A percentile compares a stretch with the other conserved stretches of the same genome.
phyloP scores from a whole-genome alignment of 2,888 invertebrate genomes.

The Podotricha telesiphe region DNA sequence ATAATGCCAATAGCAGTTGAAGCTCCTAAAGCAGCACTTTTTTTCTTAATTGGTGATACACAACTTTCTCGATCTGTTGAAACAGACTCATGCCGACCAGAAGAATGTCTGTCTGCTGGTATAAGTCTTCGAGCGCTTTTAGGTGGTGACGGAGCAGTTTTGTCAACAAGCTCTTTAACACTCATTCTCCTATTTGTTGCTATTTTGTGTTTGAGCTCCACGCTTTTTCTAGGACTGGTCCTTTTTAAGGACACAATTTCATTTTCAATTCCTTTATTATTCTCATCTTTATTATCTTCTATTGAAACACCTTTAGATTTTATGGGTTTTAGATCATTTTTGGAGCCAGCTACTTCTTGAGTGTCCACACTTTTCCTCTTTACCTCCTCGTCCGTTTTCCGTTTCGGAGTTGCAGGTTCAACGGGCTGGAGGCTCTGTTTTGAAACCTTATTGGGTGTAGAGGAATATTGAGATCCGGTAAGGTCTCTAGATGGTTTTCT shows the following conservation, averaged over 20 bases:
- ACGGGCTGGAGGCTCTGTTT: constrained; percentile 85
- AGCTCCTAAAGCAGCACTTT: constrained; percentile 45
- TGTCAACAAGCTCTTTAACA: constrained; percentile 54
- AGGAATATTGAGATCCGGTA: constrained; percentile 52
- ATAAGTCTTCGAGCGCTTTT: constrained; percentile 44
- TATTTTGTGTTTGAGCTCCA: constrained; percentile 59
- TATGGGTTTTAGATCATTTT: constrained; percentile 56
- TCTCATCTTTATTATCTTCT: constrained; percentile 72
- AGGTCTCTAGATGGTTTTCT: constrained; percentile 78
- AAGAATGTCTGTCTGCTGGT: constrained; percentile 50
- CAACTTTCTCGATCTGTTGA: constrained; percentile 46
- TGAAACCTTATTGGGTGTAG: constrained; percentile 75
- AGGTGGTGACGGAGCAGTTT: constrained; percentile 45
- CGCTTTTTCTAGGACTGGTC: constrained; percentile 60
- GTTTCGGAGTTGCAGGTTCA: constrained; percentile 85
- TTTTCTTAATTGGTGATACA: constrained; percentile 58
- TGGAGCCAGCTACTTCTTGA: constrained; percentile 57
- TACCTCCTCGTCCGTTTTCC: constrained; percentile 85
- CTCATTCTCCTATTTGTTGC: constrained; percentile 55
- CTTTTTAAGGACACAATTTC: constrained; percentile 49
- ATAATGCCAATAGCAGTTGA: constrained; percentile 46
- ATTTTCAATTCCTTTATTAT: constrained; percentile 53
- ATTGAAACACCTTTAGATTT: constrained; percentile 57
- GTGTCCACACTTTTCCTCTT: constrained; percentile 69
- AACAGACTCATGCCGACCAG: constrained; percentile 49